These are phyloP conservation scores for Diarsia mendica DNA, from an alignment of 2,888 invertebrate species.

Conservation along the genomic window DNA sequence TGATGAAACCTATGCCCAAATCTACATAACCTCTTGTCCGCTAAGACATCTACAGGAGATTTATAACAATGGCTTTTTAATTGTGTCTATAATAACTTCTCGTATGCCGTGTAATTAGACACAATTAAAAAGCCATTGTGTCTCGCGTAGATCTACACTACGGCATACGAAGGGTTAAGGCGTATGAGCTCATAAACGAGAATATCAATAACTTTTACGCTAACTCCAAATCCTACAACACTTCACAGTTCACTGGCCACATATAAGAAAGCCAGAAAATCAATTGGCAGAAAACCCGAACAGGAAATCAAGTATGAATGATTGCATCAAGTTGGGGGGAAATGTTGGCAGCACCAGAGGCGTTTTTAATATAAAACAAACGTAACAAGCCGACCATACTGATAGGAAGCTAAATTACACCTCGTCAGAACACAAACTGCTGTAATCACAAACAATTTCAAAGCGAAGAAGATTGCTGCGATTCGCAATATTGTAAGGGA, in stretches of 20 bases:
- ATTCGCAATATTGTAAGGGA: conserved; percentile 77
- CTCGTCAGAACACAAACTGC: conserved; percentile 78
- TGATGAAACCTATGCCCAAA: not conserved
- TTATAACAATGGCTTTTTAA: too few relatives aligned
- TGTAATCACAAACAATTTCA: conserved; percentile 85
- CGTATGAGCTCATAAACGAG: too few relatives aligned
- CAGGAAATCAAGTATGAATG: conserved; percentile 42
- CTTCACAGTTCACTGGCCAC: conserved; percentile 16
- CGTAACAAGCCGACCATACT: conserved; percentile 67
- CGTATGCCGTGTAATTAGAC: too few relatives aligned
- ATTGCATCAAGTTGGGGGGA: conserved; percentile 43
- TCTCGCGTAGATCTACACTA: too few relatives aligned
- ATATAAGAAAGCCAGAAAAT: conserved; percentile 36
- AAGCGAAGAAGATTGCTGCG: conserved; percentile 80
- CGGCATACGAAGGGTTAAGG: too few relatives aligned
- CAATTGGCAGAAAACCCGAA: conserved; percentile 45
- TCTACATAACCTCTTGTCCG: too few relatives aligned
- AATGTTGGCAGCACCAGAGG: conserved; percentile 61
- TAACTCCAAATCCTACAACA: conserved; percentile 22
- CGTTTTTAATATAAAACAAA: conserved; percentile 76
- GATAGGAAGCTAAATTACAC: conserved; percentile 80
- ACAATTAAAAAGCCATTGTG: too few relatives aligned
- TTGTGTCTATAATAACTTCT: too few relatives aligned
- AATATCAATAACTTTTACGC: conserved; percentile 10
- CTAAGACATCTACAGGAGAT: too few relatives aligned